Percentiles rank a stretch among this genome's conserved stretches.
phyloP scores from a whole-genome alignment of 2,797 vertebrate genomes.

The Acanthornis magna region DNA sequence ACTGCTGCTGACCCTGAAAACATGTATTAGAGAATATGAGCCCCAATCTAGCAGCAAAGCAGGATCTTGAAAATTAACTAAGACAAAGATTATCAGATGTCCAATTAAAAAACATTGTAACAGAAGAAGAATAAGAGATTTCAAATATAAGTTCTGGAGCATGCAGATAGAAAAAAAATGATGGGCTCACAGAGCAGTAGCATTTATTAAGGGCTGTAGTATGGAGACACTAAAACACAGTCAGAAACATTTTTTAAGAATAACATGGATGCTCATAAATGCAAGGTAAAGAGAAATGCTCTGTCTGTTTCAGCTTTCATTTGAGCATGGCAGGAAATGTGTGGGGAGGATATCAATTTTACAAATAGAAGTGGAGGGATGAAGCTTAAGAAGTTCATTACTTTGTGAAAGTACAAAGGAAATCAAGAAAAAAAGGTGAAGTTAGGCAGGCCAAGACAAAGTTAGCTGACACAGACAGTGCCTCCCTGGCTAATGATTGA shows the following conservation, averaged over 20 bases:
- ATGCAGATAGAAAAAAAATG: background rate
- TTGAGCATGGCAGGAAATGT: background rate
- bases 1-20: background rate
- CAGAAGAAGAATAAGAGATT: background rate
- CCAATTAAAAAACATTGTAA: background rate
- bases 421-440: background rate
- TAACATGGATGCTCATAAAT: background rate
- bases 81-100: background rate
- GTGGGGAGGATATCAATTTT: background rate
- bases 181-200: background rate
- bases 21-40: background rate
- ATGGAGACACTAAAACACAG: background rate
- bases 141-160: background rate
- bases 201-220: background rate
- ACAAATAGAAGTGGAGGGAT: background rate
- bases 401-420: background rate
- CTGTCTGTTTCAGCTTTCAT: background rate
- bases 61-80: background rate
- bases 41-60: background rate
- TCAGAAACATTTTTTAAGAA: background rate
- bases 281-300: background rate
- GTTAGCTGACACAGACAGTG: background rate
- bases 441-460: background rate
- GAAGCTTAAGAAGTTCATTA: background rate
- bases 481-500: background rate